Evolutionary conservation across 2,113 vertebrate species (phyloP).

Genomic region (Lamprotornis superbus): DNA sequence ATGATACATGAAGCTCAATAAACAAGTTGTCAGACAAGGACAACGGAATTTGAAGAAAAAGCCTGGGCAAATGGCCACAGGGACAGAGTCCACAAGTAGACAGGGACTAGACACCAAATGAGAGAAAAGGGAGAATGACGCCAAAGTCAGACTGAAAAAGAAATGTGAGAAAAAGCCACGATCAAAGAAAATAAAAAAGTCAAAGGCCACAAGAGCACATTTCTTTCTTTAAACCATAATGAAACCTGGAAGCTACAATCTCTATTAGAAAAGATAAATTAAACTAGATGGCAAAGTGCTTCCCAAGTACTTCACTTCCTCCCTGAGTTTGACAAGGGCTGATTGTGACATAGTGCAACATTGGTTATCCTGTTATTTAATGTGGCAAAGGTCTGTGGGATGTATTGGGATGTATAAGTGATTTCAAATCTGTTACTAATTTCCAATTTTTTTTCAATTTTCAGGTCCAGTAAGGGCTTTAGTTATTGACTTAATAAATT

Average conservation of each 20-base stretch:
- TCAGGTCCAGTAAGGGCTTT: background rate
- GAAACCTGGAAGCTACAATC: background rate
- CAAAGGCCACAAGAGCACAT: background rate
- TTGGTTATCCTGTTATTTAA: background rate
- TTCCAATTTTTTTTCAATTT: background rate
- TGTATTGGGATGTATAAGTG: background rate
- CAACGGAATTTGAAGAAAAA: background rate
- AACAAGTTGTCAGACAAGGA: background rate
- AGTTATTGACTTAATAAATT: background rate
- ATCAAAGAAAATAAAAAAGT: background rate
- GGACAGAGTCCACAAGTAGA: background rate
- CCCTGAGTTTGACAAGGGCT: background rate
- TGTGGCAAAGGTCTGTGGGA: background rate
- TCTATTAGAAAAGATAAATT: background rate
- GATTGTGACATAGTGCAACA: background rate
- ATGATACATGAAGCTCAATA: background rate
- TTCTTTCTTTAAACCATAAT: background rate
- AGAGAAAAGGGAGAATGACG: background rate
- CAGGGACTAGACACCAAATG: background rate
- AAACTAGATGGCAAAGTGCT: background rate
- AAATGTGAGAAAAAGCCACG: background rate
- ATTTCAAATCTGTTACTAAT: background rate
- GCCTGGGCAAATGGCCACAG: background rate
- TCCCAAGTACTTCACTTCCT: background rate
- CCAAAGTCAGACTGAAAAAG: background rate